Base-by-base conservation (phyloP, 2,888 invertebrate genomes). In the Reticulitermes lucifugus region DNA sequence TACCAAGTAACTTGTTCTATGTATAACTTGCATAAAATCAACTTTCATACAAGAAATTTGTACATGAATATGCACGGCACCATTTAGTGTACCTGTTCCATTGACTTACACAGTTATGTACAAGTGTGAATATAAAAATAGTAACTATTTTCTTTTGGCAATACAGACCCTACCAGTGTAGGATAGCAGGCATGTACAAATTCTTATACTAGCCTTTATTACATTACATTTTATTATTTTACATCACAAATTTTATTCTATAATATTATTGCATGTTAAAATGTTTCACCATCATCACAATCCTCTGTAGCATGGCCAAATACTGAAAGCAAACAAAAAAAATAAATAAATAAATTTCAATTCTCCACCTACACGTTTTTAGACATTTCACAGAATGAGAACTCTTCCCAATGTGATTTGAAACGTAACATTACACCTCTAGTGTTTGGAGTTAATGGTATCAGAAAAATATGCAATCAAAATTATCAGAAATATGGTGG, bases 301-400 rank as follows among this genome's bases (percentile, higher is more conserved):
- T 97, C 95, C 89, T 94, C 94, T 46, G 97, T 96, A 88, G 94
- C 93, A 90, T 98, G 98, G 82, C 97, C 98, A 92, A 98, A 98
- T 88, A 95, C 97, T 98, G 93, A 84, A 91, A 94, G 92, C 9
- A 89, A 90, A 90, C 90, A 89, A 88, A 87, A 88, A 88, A 86
- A 25, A 25, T 25, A 25, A 25, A 25, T 25, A 25, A 25, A 25
- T 25, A 25, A 75, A 79, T 51, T 43, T 21, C 51, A 25, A 71
- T 9, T 84, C 65, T 21, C 41, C 4, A 43, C 22, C 12, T 43
- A 12, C 18, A n/a, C 41, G 9, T 6, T 14, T 6, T 21, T 77
- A 18, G 41, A 77, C 6, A 51, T 51, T 9, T 51, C 9, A 51
- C 4, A 51, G 51, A 51, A 51, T 4, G 12, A 51, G 51, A 51